A percentile compares a stretch with the other conserved stretches of the same genome.
These are phyloP conservation scores for Apotomis turbidana DNA, from an alignment of 2,888 invertebrate genomes.

Conservation along the genomic window DNA sequence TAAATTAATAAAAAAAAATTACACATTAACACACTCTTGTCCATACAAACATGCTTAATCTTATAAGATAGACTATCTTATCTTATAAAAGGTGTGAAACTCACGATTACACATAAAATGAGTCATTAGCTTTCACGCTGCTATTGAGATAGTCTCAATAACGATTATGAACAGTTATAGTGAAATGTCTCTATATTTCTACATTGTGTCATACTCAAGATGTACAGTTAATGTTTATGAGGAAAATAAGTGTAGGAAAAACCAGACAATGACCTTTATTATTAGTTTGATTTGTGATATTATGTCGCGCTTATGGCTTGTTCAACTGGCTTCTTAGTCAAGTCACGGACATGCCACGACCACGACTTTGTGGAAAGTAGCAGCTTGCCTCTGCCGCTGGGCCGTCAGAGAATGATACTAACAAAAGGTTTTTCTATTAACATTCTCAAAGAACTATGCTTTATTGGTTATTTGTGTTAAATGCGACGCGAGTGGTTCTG, in stretches of 20 bases:
- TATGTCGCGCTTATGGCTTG: too few relatives aligned
- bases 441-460: too few relatives aligned
- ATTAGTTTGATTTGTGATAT: slow-evolving; percentile 1
- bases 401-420: too few relatives aligned
- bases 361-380: too few relatives aligned
- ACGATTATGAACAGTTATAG: background rate
- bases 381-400: too few relatives aligned
- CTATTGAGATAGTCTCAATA: background rate
- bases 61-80: slow-evolving; percentile 1
- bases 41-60: background rate
- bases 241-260: slow-evolving; percentile 14
- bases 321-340: too few relatives aligned
- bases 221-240: slow-evolving; percentile 3
- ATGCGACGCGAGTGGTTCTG: too few relatives aligned
- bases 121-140: slow-evolving; percentile 13
- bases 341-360: too few relatives aligned
- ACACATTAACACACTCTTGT: background rate
- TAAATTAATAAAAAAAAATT: background rate
- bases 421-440: too few relatives aligned
- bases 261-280: background rate
- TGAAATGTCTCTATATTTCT: background rate
- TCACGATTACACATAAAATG: slow-evolving; percentile 6
- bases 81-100: slow-evolving; percentile 10
- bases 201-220: background rate
- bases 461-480: too few relatives aligned